These are phyloP conservation scores for Rhagoletis zephyria DNA, from an alignment of 1,140 invertebrate genomes.

Conservation along the genomic window DNA sequence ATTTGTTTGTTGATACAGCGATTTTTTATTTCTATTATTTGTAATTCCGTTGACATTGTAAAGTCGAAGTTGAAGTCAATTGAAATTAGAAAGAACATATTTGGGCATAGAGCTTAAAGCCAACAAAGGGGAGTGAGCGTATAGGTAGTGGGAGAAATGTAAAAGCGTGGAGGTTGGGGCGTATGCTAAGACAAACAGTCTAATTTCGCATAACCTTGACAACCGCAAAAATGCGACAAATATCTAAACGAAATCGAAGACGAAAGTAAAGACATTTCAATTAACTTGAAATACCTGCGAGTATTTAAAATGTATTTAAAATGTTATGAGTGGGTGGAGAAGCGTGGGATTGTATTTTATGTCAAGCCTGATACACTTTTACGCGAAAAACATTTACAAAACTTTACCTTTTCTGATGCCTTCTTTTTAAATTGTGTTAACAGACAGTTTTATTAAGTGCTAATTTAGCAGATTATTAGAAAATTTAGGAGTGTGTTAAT, in stretches of 20 bases:
- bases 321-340: background rate
- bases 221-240: constrained; percentile 9
- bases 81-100: constrained; percentile 52
- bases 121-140: background rate
- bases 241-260: constrained; percentile 38
- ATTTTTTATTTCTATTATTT: background rate
- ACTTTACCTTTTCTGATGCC: background rate
- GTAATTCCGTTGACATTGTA: constrained; percentile 6
- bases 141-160: background rate
- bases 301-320: background rate
- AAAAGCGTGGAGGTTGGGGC: background rate
- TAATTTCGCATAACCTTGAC: background rate
- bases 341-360: constrained; percentile 14
- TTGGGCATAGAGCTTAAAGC: constrained; percentile 7
- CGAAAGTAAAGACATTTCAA: constrained; percentile 34
- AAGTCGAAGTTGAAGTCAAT: constrained; percentile 47
- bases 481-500: constrained; percentile 1
- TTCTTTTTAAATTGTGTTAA: background rate
- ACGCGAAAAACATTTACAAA: background rate
- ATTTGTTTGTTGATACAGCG: background rate
- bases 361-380: constrained; percentile 20
- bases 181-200: background rate
- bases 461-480: constrained; percentile 45
- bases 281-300: background rate
- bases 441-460: constrained; percentile 38